Conservation (phyloP, 2,797 vertebrate species). For the Poliocrania exsul region DNA sequence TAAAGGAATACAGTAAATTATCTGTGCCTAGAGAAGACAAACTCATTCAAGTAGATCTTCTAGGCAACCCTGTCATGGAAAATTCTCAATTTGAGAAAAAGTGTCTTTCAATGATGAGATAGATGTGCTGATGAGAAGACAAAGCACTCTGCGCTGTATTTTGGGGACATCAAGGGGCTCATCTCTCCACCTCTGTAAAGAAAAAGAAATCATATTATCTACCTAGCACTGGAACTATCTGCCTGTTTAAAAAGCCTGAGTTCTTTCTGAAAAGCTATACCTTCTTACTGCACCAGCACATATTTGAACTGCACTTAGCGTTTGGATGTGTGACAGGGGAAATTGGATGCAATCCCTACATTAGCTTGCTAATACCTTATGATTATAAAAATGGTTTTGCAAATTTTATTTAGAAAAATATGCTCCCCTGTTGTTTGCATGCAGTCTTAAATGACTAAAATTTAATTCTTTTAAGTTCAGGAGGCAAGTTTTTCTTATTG, state of each 20-base stretch:
- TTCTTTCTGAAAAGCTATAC: background rate
- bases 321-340: background rate
- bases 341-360: background rate
- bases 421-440: background rate
- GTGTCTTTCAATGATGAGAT: background rate
- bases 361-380: background rate
- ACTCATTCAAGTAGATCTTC: background rate
- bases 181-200: background rate
- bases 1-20: background rate
- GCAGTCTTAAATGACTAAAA: background rate
- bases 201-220: background rate
- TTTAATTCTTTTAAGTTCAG: background rate
- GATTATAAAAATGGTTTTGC: background rate
- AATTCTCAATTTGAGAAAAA: background rate
- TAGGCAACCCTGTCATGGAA: background rate
- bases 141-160: background rate
- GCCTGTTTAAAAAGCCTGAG: background rate
- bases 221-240: background rate
- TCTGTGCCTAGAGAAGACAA: background rate
- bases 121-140: background rate
- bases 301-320: background rate
- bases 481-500: background rate
- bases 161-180: background rate
- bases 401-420: background rate
- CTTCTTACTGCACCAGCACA: background rate